phyloP scores from a whole-genome alignment of 2,888 invertebrate species.

The Tipula lateralis region DNA sequence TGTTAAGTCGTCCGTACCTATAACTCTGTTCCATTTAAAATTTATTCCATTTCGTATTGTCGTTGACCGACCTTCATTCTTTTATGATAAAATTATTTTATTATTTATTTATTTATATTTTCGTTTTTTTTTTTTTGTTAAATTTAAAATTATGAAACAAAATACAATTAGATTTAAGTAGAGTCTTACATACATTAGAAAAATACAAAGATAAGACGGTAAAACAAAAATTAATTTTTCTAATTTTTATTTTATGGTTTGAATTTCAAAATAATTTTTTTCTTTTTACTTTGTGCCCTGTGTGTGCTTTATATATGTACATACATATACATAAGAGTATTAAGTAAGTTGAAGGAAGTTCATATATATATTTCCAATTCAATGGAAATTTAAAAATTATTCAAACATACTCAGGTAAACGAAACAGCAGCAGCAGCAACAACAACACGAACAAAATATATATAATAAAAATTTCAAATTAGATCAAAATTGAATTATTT shows the following conservation, averaged over 20 bases:
- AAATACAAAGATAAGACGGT: slow-evolving; percentile 11
- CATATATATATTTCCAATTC: background rate
- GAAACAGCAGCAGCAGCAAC: background rate
- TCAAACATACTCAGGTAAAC: background rate
- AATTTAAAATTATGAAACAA: background rate
- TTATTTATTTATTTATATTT: slow-evolving; percentile 5
- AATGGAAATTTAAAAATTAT: slow-evolving; percentile 5
- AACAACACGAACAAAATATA: background rate
- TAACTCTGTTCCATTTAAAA: background rate
- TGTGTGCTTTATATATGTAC: background rate
- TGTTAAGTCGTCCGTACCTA: background rate
- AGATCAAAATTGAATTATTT: slow-evolving; percentile 11
- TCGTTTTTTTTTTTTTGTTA: background rate
- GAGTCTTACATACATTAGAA: background rate
- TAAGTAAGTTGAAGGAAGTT: slow-evolving; percentile 15
- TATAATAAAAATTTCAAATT: background rate
- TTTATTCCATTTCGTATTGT: slow-evolving; percentile 11
- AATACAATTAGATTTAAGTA: background rate
- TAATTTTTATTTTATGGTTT: slow-evolving; percentile 1
- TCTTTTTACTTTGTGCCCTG: background rate
- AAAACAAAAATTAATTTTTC: background rate
- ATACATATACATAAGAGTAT: background rate
- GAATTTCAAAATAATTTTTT: background rate
- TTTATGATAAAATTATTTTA: background rate
- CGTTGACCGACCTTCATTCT: slow-evolving; percentile 15